Evolutionary conservation across 2,888 invertebrate species (phyloP).

Genomic region (Timema podura): DNA sequence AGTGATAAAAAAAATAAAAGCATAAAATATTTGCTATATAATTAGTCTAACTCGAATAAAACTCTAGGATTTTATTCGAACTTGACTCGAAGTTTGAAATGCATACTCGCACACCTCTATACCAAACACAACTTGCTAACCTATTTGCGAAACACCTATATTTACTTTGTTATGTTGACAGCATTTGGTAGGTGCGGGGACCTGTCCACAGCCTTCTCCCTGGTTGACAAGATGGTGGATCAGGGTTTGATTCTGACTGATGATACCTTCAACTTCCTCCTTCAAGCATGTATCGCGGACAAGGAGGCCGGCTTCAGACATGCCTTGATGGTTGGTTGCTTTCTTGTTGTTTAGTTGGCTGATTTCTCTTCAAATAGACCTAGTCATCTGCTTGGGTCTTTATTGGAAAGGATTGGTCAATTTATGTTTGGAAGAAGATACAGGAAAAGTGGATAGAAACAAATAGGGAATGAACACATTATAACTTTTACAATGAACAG

Average conservation of each 20-base stretch:
- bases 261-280: constrained; percentile 71
- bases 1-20: no score
- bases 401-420: no score
- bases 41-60: no score
- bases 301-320: constrained; percentile 75
- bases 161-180: constrained; percentile 33
- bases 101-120: background rate
- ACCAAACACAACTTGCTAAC: background rate
- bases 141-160: background rate
- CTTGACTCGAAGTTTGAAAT: background rate
- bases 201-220: constrained; percentile 67
- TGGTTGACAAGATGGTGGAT: constrained; percentile 80
- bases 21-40: no score
- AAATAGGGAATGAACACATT: no score
- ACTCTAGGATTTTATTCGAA: background rate
- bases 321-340: constrained; percentile 56
- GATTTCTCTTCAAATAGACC: no score
- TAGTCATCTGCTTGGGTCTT: no score
- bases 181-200: constrained; percentile 84
- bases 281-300: constrained; percentile 81
- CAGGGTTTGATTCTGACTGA: constrained; percentile 57
- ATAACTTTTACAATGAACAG: no score
- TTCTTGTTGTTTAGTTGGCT: no score
- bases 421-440: no score
- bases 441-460: no score